Evolutionary conservation across 2,888 invertebrate genomes (phyloP).

Genomic region (Eupeodes latifasciatus): DNA sequence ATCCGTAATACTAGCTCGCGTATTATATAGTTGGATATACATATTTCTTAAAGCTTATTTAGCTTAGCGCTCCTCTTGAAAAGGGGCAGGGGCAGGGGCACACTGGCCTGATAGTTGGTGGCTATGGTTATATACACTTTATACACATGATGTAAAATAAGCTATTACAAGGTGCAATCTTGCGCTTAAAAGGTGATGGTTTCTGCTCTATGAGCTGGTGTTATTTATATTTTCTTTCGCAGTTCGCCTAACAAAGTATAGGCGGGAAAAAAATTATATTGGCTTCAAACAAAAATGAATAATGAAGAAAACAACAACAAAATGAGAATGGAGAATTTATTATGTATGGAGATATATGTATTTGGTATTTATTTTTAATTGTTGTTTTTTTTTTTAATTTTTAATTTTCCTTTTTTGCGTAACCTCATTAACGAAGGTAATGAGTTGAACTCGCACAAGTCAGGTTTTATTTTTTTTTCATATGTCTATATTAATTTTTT

Average conservation of each 20-base stretch:
- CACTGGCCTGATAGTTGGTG: too few species aligned
- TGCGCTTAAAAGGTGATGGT: conserved; percentile 75
- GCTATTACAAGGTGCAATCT: conserved; percentile 73
- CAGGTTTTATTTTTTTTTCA: conserved; percentile 37
- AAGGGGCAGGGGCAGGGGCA: too few species aligned
- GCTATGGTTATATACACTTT: neutral
- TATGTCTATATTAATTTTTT: neutral
- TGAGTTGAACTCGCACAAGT: conserved; percentile 45
- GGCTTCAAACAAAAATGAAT: conserved; percentile 17
- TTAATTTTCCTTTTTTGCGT: conserved; percentile 23
- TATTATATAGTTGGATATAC: neutral
- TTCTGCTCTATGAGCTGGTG: conserved; percentile 48
- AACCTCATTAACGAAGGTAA: conserved; percentile 67
- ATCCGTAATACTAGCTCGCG: conserved; percentile 37
- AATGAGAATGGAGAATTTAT: conserved; percentile 11
- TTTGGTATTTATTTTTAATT: conserved; percentile 60
- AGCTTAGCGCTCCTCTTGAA: neutral
- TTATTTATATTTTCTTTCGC: conserved; percentile 45
- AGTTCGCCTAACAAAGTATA: neutral
- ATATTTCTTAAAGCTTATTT: conserved; percentile 46
- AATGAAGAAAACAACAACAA: conserved; percentile 23
- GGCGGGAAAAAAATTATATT: neutral
- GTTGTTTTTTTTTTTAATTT: conserved; percentile 5
- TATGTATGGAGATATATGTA: neutral
- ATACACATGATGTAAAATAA: conserved; percentile 43